Conservation (phyloP, 2,113 vertebrate species). For the Hippopotamus amphibius region DNA sequence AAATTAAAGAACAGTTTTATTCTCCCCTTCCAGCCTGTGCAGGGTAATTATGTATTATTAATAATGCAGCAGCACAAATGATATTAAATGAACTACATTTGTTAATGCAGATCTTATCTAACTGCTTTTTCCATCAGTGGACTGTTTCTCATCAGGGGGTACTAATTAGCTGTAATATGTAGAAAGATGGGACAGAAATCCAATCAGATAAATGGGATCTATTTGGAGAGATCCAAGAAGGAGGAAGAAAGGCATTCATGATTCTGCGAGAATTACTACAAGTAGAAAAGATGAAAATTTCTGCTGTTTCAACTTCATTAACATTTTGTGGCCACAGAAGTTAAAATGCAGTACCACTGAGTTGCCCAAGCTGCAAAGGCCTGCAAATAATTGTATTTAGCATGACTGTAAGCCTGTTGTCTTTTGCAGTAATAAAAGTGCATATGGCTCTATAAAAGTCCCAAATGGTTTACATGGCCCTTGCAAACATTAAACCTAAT, state of each 20-base stretch:
- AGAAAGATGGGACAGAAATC: conserved; percentile 90
- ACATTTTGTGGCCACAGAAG: conserved; percentile 71
- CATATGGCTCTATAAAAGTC: conserved; percentile 72
- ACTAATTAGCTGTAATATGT: conserved; percentile 91
- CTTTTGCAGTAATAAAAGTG: conserved; percentile 74
- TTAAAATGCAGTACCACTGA: conserved; percentile 56
- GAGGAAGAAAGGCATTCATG: conserved; percentile 80
- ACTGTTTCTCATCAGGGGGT: conserved; percentile 91
- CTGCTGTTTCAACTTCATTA: conserved; percentile 73
- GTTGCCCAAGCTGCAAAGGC: conserved; percentile 57
- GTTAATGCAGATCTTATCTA: conserved; percentile 92
- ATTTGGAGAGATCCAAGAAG: conserved; percentile 87
- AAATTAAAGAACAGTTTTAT: conserved; percentile 89
- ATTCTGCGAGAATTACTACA: conserved; percentile 74
- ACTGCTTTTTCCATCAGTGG: conserved; percentile 90
- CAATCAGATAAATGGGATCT: conserved; percentile 89
- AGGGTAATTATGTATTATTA: conserved; percentile 92
- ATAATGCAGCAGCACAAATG: conserved; percentile 92
- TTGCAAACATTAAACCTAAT: conserved; percentile 71
- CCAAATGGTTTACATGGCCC: conserved; percentile 69
- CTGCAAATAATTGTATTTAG: conserved; percentile 77
- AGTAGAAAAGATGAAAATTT: conserved; percentile 74
- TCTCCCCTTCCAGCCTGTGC: conserved; percentile 85
- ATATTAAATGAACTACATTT: conserved; percentile 94
- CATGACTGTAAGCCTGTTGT: conserved; percentile 74